phyloP scores from a whole-genome alignment of 2,797 vertebrate genomes.

The Syndactyla subalaris region DNA sequence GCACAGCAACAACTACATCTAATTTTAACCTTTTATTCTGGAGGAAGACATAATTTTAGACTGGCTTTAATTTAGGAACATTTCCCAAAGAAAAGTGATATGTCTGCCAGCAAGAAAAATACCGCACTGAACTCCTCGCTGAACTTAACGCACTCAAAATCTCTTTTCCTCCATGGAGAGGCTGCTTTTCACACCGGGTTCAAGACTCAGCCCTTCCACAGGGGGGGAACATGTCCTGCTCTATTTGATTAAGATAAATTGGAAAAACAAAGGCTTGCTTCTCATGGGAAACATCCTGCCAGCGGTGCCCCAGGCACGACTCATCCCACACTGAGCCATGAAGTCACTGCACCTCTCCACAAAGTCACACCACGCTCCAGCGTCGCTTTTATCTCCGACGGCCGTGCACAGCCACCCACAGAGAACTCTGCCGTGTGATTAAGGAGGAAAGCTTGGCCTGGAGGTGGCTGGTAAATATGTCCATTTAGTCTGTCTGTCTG shows the following conservation, averaged over 20 bases:
- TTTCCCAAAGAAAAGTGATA: slow-evolving; percentile 31
- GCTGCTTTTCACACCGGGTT: slow-evolving; percentile 8
- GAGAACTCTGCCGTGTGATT: not conserved
- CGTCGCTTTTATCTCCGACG: slow-evolving; percentile 4
- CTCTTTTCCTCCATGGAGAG: slow-evolving; percentile 53
- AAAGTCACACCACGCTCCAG: not conserved
- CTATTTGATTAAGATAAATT: slow-evolving; percentile 66
- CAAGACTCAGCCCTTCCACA: slow-evolving; percentile 57
- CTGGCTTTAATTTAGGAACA: slow-evolving; percentile 24
- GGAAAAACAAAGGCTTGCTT: slow-evolving; percentile 56
- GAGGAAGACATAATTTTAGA: slow-evolving; percentile 28
- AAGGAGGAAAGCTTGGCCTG: not conserved
- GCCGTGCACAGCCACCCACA: not conserved
- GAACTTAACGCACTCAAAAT: slow-evolving; percentile 30
- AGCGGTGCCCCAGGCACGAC: slow-evolving; percentile 50
- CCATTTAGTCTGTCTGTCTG: not conserved
- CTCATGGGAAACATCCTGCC: slow-evolving; percentile 70
- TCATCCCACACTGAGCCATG: slow-evolving; percentile 68
- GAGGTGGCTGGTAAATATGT: not conserved
- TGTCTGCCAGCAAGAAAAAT: slow-evolving; percentile 12
- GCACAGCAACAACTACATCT: not conserved
- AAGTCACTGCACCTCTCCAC: slow-evolving; percentile 68
- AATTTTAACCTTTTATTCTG: slow-evolving; percentile 55
- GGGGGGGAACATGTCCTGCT: slow-evolving; percentile 34
- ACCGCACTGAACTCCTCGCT: not conserved